Evolutionary conservation across 2,113 vertebrate genomes (phyloP), one percentile per base, ranked within the genome.

Genomic region (Phrynosoma platyrhinos): DNA sequence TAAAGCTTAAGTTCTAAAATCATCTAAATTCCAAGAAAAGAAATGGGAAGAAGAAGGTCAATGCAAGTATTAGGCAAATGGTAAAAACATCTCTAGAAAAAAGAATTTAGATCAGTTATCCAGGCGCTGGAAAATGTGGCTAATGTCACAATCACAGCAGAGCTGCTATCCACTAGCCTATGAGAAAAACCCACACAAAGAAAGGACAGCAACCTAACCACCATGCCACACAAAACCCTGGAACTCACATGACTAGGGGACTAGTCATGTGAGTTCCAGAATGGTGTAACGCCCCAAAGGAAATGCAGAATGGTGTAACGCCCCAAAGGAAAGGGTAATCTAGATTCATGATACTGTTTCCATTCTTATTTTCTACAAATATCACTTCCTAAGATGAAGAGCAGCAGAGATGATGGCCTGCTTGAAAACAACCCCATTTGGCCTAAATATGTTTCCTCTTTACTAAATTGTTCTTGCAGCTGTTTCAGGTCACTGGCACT

Each of bases 1-100:
- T 68, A 95, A 87, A 77, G 92, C 87, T 0, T 52, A 89, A 52
- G 2, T 12, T 86, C 91, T 14, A 20, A 66, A 78, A 66, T 1
- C 10, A 71, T n/a, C 25, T 13, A 20, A 13, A 12, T 32, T 32
- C 32, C 16, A 36, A 58, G 55, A 13, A 62, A 27, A 72, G 69
- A 30, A 58, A 72, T 68, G 68, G 52, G 27, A 74, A 18, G 4
- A 0, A 52, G 84, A 0, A 55, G 83, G 86, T 87, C 72, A 82
- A n/a, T 4, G 40, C 1, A 84, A 6, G 20, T 68, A 18, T 5
- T 79, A 18, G 66, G 1, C 2, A 88, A n/a, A 66, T 23, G 25
- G 74, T 0, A 30, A 81, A 1, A 86, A 30, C 9, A 0, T 55
- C 9, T 53, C 66, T 75, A 36, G 8, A 78, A 72, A 25, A 62